phyloP scores from a whole-genome alignment of 2,113 vertebrate species.

The Tetrao urogallus region DNA sequence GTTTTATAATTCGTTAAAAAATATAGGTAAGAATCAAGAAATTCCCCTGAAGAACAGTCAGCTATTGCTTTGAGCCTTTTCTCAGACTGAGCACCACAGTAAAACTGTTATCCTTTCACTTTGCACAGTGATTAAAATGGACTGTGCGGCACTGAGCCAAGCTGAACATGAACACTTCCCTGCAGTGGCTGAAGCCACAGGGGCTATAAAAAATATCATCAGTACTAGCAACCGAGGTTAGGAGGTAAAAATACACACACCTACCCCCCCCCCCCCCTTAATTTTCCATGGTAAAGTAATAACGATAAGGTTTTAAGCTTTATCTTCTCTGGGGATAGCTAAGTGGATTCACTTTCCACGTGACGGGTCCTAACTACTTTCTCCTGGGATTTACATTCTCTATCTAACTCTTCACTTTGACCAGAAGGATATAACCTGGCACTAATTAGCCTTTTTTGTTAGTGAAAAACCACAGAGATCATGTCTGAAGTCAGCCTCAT shows the following conservation, averaged over 20 bases:
- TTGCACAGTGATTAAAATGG: conserved; percentile 47
- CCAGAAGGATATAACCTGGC: not conserved
- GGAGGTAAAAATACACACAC: conserved; percentile 15
- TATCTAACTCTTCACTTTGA: not conserved
- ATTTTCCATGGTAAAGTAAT: not conserved
- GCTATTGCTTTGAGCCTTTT: not conserved
- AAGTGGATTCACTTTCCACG: conserved; percentile 14
- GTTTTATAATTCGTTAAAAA: not conserved
- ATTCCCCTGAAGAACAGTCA: not conserved
- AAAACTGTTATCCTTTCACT: conserved; percentile 46
- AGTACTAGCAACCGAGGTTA: not conserved
- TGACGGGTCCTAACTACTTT: conserved; percentile 5
- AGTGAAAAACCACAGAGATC: conserved; percentile 12
- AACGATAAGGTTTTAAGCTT: conserved; percentile 5
- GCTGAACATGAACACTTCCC: conserved; percentile 5
- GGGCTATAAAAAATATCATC: conserved; percentile 45
- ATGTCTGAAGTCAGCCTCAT: not conserved
- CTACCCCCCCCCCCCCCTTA: not conserved
- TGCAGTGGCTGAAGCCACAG: not conserved
- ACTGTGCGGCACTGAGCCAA: conserved; percentile 33
- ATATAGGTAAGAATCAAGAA: conserved; percentile 21
- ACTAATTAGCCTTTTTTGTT: not conserved
- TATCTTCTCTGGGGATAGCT: not conserved
- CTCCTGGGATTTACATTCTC: not conserved
- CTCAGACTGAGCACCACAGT: not conserved